A percentile compares a stretch with the other conserved stretches of the same genome.
These are phyloP conservation scores for Sicus ferrugineus DNA, from an alignment of 2,888 invertebrate species.

Conservation along the genomic window DNA sequence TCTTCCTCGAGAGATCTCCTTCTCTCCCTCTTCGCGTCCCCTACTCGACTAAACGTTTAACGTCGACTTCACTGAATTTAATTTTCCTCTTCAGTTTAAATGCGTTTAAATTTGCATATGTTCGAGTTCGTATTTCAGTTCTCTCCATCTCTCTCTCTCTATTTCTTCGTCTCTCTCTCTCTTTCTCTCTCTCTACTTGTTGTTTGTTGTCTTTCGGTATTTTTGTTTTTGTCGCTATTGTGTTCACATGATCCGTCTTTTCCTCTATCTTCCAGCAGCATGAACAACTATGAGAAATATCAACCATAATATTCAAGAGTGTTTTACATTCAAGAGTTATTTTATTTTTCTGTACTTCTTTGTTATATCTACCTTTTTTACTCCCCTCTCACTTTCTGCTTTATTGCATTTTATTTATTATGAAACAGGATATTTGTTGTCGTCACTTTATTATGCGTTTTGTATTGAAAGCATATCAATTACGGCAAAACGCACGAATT, in stretches of 20 bases:
- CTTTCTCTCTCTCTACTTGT: neutral
- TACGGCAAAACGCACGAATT: neutral
- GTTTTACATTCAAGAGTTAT: neutral
- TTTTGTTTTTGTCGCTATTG: neutral
- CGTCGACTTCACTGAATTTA: constrained; percentile 23
- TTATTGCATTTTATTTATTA: constrained; percentile 15
- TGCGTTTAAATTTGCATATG: constrained; percentile 27
- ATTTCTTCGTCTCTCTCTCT: neutral
- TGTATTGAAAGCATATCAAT: constrained; percentile 1
- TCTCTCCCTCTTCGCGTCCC: neutral
- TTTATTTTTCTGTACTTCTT: neutral
- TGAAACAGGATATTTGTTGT: neutral
- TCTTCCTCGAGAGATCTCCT: neutral
- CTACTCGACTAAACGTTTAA: constrained; percentile 13
- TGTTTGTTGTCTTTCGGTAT: neutral
- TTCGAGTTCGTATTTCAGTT: too few relatives aligned
- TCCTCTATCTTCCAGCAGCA: neutral
- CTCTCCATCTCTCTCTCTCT: too few relatives aligned
- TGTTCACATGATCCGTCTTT: neutral
- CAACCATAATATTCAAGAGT: too few relatives aligned
- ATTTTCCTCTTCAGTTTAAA: constrained; percentile 22
- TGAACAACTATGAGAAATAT: too few relatives aligned
- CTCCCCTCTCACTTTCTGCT: neutral
- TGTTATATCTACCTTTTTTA: constrained; percentile 6
- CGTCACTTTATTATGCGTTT: constrained; percentile 23